Percentiles rank a stretch among this genome's conserved stretches.
phyloP scores from a whole-genome alignment of 2,113 vertebrate genomes.

The Sapajus apella region DNA sequence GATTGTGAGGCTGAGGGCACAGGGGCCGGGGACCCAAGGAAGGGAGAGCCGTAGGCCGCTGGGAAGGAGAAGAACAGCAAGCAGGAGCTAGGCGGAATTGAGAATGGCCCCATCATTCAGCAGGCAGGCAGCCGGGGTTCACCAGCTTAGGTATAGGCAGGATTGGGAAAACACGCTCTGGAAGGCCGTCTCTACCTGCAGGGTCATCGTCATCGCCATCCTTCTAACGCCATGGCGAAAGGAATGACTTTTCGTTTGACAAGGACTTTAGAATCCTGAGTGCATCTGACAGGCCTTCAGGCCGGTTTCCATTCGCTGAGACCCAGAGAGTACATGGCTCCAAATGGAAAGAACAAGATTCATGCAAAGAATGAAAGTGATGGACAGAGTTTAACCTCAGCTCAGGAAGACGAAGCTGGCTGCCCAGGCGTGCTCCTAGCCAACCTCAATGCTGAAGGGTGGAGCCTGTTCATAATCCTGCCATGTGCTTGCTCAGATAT shows the following conservation, averaged over 20 bases:
- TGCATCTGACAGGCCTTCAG: neutral
- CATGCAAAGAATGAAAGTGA: neutral
- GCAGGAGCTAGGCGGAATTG: rapidly evolving
- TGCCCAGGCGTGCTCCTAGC: neutral
- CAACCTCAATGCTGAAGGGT: neutral
- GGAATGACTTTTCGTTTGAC: too few relatives aligned
- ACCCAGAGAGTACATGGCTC: neutral
- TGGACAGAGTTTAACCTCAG: neutral
- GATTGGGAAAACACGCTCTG: neutral
- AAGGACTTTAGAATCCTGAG: neutral
- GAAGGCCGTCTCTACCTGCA: neutral
- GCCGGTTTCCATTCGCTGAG: neutral
- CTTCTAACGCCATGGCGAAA: neutral
- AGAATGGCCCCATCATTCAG: rapidly evolving
- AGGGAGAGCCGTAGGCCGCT: too few relatives aligned
- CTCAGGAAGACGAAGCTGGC: neutral
- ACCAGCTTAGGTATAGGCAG: neutral
- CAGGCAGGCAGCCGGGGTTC: too few relatives aligned
- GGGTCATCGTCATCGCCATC: neutral
- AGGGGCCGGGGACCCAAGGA: neutral
- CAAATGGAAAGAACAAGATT: neutral
- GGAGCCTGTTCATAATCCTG: neutral
- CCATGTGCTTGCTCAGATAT: neutral
- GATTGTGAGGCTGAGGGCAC: neutral
- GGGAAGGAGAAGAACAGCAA: neutral